Base-by-base conservation (phyloP, 2,113 vertebrate genomes). In the Brienomyrus longianalis region DNA sequence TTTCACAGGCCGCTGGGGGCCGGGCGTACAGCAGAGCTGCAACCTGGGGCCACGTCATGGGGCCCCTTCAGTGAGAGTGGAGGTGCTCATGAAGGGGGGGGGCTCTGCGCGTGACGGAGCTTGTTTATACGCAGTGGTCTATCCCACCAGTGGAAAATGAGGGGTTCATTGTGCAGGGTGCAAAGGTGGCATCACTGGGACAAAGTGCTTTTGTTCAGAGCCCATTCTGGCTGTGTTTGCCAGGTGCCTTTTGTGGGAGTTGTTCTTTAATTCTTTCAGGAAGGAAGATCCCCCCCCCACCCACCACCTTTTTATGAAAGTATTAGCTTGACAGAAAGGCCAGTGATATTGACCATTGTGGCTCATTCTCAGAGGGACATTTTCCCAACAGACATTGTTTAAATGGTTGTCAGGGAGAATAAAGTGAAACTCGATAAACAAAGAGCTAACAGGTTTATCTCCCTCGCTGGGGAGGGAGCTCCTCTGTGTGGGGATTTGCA, bases 391-490 rank as follows among this genome's bases (percentile, higher is more conserved):
- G 96, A 97, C 97, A 96, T 98, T 98, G 97, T 98, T 97, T 97
- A 97, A 98, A 98, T 97, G 97, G 97, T 97, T 99, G 98, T 99
- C 98, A 97, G 95, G 95, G 96, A 94, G 96, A 97, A 98, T 98
- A 97, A 98, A 97, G 97, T 96, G 96, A 97, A 97, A 97, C 96
- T 97, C 96, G 91, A 96, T 96, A 97, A 98, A 98, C 97, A 97
- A 95, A 96, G 96, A 94, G 91, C 93, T 96, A 95, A 97, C 96
- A 95, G 96, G 96, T 97, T 97, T 96, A 95, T 97, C 96, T 96
- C 93, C 96, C 95, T 96, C 95, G 93, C 95, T 95, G 92, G 90
- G 92, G 93, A 92, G 94, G 95, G 95, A 96, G 94, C 92, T 96
- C 96, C 94, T 95, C 94, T 95, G 92, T 95, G 93, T 90, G 91